phyloP scores from a whole-genome alignment of 2,888 invertebrate species.

The Syritta pipiens region DNA sequence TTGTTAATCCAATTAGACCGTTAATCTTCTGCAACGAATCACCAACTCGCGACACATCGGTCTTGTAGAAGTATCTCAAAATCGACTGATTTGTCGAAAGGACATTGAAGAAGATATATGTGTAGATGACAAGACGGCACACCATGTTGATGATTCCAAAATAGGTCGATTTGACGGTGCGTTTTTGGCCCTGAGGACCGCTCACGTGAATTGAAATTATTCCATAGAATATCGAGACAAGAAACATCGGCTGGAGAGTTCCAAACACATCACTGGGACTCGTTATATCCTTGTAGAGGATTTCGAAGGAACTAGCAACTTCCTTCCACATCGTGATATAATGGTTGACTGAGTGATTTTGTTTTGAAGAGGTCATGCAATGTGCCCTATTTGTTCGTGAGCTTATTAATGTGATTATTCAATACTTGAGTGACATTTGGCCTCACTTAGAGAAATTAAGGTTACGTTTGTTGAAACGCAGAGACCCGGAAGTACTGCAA shows the following conservation, averaged over 20 bases:
- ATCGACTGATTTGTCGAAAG: constrained; percentile 74
- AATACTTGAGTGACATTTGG: too few species aligned
- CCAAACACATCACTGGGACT: constrained; percentile 76
- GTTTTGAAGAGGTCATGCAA: too few species aligned
- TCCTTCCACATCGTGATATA: constrained; percentile 17
- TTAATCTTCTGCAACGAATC: constrained; percentile 76
- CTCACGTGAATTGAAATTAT: constrained; percentile 74
- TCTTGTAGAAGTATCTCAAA: constrained; percentile 76
- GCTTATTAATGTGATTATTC: neutral
- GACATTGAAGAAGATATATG: constrained; percentile 74
- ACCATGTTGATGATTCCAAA: constrained; percentile 74
- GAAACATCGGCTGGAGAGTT: constrained; percentile 74
- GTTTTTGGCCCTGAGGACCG: constrained; percentile 69
- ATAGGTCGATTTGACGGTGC: constrained; percentile 71
- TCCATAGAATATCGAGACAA: constrained; percentile 74
- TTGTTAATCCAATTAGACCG: constrained; percentile 71
- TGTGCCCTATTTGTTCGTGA: too few species aligned
- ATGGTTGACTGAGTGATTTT: neutral
- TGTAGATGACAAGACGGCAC: constrained; percentile 73
- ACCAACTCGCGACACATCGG: constrained; percentile 75
- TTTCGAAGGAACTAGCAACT: neutral
- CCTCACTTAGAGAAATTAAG: constrained; percentile 21
- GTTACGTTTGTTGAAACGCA: too few species aligned
- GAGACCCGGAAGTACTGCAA: too few species aligned
- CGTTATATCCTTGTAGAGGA: constrained; percentile 70